Base-by-base conservation (phyloP, 2,888 invertebrate species). In the Xylota sylvarum region DNA sequence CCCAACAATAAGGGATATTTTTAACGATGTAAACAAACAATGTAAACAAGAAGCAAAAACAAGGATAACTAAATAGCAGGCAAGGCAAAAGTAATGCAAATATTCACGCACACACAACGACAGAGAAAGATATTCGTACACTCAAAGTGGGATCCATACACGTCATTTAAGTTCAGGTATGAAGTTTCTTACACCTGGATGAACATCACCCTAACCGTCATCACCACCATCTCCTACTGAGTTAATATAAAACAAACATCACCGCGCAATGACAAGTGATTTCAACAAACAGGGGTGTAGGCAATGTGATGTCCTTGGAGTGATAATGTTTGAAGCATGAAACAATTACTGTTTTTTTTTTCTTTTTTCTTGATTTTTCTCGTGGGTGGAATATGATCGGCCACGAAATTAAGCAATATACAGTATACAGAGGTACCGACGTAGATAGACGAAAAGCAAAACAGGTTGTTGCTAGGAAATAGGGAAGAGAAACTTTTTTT, bases 21-120 rank as follows among this genome's bases (percentile, higher is more conserved):
- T 74, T 74, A 74, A 74, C 55, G 74, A 74, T 74, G 74, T 74
- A 74, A 74, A 74, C 64, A 74, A 52, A 64, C 55, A 74, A 64
- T 64, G 55, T 55, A 74, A 74, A 64, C 74, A 55, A 64, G 19
- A 27, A 40, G 43, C 30, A 30, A 43, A 69, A 52, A 27, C 27
- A 56, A 56, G 17, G 56, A 70, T 43, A 70, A 70, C 43, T 43
- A 70, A 55, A 56, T 32, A 43, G 43, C 70, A 43, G 55, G 5
- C 43, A 62, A 32, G 37, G 52, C 17, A 62, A 43, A 74, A 50
- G 46, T 58, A 46, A 48, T 46, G 35, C 72, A 58, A 72, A 72
- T 60, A 72, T 48, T 19, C 50, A 17, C 35, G 10, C 10, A 48
- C 6, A 17, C 32, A 32, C 5, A 65, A 9, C 6, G 2, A 35